phyloP scores from a whole-genome alignment of 2,113 vertebrate genomes.

The Dendrocopos noguchii region DNA sequence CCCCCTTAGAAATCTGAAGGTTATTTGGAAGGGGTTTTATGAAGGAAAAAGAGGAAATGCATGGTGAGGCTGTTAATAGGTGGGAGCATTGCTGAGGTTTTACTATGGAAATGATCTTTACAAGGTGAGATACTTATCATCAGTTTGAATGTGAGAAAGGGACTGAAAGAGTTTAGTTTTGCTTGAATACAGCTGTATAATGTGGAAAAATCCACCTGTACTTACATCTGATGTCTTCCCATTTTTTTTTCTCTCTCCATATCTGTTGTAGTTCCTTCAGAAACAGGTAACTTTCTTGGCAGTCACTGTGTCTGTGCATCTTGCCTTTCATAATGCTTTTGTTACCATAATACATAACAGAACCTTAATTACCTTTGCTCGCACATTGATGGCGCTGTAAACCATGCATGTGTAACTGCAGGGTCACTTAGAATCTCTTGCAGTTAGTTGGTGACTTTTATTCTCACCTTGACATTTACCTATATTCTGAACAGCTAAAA shows the following conservation, averaged over 20 bases:
- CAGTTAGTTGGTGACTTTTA: not conserved
- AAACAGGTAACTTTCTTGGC: conserved; percentile 70
- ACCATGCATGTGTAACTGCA: conserved; percentile 20
- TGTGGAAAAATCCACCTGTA: not conserved
- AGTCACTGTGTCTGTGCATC: conserved; percentile 49
- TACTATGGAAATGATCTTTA: not conserved
- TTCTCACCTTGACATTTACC: not conserved
- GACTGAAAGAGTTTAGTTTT: not conserved
- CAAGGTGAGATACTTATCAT: not conserved
- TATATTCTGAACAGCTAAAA: not conserved
- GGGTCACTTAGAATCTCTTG: not conserved
- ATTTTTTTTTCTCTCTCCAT: conserved; percentile 67
- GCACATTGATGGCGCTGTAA: conserved; percentile 7
- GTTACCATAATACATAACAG: conserved; percentile 1
- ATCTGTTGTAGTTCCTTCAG: conserved; percentile 69
- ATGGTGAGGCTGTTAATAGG: not conserved
- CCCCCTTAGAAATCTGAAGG: not conserved
- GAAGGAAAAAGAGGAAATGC: not conserved
- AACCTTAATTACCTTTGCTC: conserved; percentile 12
- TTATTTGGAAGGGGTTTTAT: not conserved
- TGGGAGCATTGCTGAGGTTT: not conserved
- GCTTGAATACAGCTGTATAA: not conserved
- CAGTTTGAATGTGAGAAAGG: not conserved
- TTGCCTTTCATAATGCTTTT: conserved; percentile 54
- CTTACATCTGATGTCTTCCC: conserved; percentile 75